Evolutionary conservation across 2,113 vertebrate genomes (phyloP).

Genomic region (Sinocyclocheilus maitianheensis): DNA sequence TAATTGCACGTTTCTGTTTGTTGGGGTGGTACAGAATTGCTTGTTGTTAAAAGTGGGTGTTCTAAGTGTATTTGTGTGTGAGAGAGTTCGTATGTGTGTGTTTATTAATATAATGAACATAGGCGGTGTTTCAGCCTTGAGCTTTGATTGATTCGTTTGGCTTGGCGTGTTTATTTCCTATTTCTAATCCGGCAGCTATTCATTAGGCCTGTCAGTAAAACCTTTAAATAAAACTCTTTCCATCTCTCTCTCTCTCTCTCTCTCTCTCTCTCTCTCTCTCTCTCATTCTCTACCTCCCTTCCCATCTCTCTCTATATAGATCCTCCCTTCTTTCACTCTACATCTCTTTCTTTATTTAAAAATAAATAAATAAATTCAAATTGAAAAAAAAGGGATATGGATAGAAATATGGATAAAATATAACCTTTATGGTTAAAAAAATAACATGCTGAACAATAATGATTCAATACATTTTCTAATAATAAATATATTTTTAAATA

Average conservation of each 20-base stretch:
- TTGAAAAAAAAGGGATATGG: background rate
- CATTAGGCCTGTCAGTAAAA: slow-evolving; percentile 36
- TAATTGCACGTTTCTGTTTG: background rate
- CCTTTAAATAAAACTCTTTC: slow-evolving; percentile 22
- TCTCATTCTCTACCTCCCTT: background rate
- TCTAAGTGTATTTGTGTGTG: background rate
- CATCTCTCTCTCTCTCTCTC: background rate
- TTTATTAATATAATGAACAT: slow-evolving; percentile 36
- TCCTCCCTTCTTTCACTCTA: background rate
- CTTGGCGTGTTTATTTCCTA: slow-evolving; percentile 37
- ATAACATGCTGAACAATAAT: too few species aligned
- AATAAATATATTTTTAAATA: too few species aligned
- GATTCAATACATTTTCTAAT: too few species aligned
- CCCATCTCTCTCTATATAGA: background rate
- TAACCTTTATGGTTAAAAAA: too few species aligned
- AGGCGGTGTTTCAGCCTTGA: slow-evolving; percentile 21
- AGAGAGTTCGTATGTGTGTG: background rate
- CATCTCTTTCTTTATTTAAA: background rate
- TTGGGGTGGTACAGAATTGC: background rate
- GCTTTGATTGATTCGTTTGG: slow-evolving; percentile 43
- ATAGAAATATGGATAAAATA: background rate
- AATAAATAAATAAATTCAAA: background rate
- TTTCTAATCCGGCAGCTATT: slow-evolving; percentile 40
- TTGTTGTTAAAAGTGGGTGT: slow-evolving; percentile 2
- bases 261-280: background rate